Base-by-base conservation (phyloP, 2,888 invertebrate genomes). In the Lasioglossum leucozonium region DNA sequence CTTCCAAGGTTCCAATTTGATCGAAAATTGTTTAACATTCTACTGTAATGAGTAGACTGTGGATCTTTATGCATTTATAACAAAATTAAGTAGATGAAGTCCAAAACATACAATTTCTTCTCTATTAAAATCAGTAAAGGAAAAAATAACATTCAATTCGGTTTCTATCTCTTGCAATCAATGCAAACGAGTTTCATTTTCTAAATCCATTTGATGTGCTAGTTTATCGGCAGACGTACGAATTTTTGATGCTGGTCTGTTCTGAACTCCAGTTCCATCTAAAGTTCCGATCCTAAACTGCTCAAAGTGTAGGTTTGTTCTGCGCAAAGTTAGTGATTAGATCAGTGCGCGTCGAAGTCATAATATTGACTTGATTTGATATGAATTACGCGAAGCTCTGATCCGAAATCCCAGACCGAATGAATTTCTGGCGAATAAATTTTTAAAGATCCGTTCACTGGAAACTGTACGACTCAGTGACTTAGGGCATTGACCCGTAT, bases 361-460 rank as follows among this genome's bases (percentile, higher is more conserved):
- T 16, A 11, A n/a, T 26, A 30, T 62, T 62, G 62, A 62, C 26
- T 30, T 26, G 16, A 16, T n/a, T 30, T 6, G 30, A 62, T 62
- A 26, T 30, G 62, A 30, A 62, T 16, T 30, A 62, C 16, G 30
- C 16, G 26, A 16, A 30, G 16, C 30, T 2, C 26, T n/a, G 62
- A 30, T 62, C 26, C 6, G 26, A 30, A 62, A 30, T 62, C 30
- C 62, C 30, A 1, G 26, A 30, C 30, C 6, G 30, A 62, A 30
- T 16, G 62, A 62, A 62, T 30, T 30, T 30, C 16, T 16, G 30
- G 2, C 16, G 30, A 26, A 62, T 30, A 30, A 62, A 62, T 62
- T 26, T 62, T 62, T 62, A 62, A 62, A 30, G 62, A 2, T 62
- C 62, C 62, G 30, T 62, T 62, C 62, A 62, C 62, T 30, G 62